A percentile compares a stretch with the other conserved stretches of the same genome.
Conservation (phyloP, 2,888 invertebrate species). For the Mythimna pallens region DNA sequence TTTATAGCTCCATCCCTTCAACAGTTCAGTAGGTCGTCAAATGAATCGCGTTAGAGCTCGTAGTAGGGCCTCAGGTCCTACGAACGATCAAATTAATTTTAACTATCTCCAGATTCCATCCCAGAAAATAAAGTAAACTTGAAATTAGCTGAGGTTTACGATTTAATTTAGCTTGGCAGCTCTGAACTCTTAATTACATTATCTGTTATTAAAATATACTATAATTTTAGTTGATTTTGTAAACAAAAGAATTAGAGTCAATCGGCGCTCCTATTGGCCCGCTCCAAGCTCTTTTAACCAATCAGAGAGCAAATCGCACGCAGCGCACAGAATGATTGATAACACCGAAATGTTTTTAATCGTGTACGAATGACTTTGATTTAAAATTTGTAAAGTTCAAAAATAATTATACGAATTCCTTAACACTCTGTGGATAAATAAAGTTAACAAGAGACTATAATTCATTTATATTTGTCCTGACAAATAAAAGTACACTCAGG, state of each 20-base stretch:
- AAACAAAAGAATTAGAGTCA: background rate
- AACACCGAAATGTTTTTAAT: background rate
- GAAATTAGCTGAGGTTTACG: background rate
- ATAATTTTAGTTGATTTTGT: background rate
- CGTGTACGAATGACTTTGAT: background rate
- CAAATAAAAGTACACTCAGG: background rate
- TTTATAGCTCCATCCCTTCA: too few species aligned
- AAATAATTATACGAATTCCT: background rate
- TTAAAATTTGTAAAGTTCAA: background rate
- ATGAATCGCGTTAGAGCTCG: too few species aligned
- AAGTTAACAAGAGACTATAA: background rate
- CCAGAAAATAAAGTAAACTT: background rate
- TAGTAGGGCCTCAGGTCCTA: too few species aligned
- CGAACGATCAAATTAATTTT: slow-evolving; percentile 1
- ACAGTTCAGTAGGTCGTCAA: too few species aligned
- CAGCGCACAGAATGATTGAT: background rate
- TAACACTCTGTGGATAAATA: background rate
- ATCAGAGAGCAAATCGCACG: too few species aligned
- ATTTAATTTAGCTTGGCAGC: background rate
- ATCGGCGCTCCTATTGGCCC: too few species aligned
- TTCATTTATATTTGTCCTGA: background rate
- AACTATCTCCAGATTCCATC: background rate
- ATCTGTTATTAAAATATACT: background rate
- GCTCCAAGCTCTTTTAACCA: too few species aligned
- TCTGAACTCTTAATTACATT: background rate